Evolutionary conservation across 1,140 invertebrate genomes (phyloP).

Genomic region (Platyscapa corneri): DNA sequence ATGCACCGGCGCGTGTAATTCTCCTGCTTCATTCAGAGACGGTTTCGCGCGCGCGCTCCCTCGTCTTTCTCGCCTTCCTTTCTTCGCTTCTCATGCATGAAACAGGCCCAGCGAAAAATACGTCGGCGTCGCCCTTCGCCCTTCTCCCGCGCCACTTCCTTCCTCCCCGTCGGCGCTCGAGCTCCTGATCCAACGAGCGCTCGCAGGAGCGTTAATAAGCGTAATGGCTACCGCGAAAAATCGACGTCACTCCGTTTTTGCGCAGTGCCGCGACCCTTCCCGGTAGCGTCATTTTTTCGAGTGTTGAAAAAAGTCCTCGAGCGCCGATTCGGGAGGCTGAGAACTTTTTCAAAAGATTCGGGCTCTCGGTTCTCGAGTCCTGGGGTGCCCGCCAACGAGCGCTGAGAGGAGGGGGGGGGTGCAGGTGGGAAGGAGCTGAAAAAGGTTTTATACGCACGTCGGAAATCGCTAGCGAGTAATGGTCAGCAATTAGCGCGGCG

Average conservation of each 20-base stretch:
- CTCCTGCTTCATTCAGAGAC: too few relatives aligned
- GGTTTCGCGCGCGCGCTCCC: not conserved
- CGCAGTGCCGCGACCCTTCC: not conserved
- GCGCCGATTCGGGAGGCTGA: not conserved
- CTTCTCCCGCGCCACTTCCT: slow-evolving; percentile 8
- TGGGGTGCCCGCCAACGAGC: too few relatives aligned
- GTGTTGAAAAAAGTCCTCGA: not conserved
- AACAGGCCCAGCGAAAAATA: not conserved
- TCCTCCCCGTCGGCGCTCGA: not conserved
- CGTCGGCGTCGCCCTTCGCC: not conserved
- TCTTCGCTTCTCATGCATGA: slow-evolving; percentile 6
- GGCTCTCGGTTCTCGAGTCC: not conserved
- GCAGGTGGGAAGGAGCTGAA: slow-evolving; percentile 23
- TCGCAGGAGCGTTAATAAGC: slow-evolving; percentile 58
- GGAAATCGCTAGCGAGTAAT: slow-evolving; percentile 62
- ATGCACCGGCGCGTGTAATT: not conserved
- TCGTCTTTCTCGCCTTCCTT: not conserved
- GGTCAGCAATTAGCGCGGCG: slow-evolving; percentile 63
- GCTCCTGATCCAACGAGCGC: too few relatives aligned
- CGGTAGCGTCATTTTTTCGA: not conserved
- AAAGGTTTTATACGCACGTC: slow-evolving; percentile 53
- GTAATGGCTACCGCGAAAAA: slow-evolving; percentile 56
- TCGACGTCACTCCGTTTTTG: slow-evolving; percentile 10
- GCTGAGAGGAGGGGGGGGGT: not conserved
- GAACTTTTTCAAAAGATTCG: not conserved